Percentiles rank a stretch among this genome's conserved stretches.
Conservation (phyloP, 2,888 invertebrate genomes). For the Heliconius ethilla region DNA sequence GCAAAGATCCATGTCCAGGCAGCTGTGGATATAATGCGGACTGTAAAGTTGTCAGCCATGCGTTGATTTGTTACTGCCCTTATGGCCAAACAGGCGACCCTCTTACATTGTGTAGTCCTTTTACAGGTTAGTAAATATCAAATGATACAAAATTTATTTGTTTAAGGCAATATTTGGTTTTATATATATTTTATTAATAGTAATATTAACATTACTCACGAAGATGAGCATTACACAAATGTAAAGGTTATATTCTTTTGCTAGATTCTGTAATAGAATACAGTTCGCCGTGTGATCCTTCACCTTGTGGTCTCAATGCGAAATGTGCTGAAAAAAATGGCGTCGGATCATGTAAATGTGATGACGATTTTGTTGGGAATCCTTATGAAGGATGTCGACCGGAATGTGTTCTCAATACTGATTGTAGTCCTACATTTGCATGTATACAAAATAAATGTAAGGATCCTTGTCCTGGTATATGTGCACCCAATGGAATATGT, state of each 20-base stretch:
- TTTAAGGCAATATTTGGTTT: not conserved
- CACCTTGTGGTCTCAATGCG: conserved; percentile 86
- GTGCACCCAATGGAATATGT: conserved; percentile 88
- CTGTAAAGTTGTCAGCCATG: conserved; percentile 88
- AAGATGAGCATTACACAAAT: not conserved
- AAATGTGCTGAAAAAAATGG: conserved; percentile 84
- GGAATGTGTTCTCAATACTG: conserved; percentile 90
- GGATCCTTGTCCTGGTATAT: conserved; percentile 90
- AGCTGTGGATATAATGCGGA: conserved; percentile 87
- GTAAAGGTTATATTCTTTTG: not conserved
- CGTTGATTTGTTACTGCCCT: conserved; percentile 84
- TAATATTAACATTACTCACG: not conserved
- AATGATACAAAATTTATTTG: not conserved
- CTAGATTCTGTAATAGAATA: conserved; percentile 69
- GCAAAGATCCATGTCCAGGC: conserved; percentile 86
- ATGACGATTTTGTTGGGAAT: conserved; percentile 80
- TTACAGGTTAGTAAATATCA: conserved; percentile 62
- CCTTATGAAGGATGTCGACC: conserved; percentile 87
- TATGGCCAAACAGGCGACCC: conserved; percentile 86
- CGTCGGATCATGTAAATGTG: conserved; percentile 87
- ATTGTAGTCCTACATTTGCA: conserved; percentile 87
- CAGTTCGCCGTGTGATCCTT: conserved; percentile 84
- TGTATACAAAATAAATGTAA: conserved; percentile 89
- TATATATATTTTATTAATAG: not conserved
- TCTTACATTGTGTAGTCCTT: conserved; percentile 71